Evolutionary conservation across 2,797 vertebrate species (phyloP).

Genomic region (Ctenosaura bakeri): DNA sequence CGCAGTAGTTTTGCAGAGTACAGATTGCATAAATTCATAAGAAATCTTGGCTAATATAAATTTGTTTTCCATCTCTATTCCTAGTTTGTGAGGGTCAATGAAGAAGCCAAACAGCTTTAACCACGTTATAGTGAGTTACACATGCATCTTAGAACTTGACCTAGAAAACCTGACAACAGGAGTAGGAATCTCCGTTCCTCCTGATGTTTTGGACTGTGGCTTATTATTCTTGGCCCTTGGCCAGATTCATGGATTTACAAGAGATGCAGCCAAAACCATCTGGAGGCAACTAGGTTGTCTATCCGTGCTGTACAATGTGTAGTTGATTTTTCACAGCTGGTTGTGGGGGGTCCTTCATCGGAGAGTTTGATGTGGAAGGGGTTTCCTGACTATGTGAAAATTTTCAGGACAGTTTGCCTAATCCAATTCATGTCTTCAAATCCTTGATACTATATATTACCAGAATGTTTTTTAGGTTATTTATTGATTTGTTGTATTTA

Average conservation of each 20-base stretch:
- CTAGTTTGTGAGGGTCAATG: not conserved
- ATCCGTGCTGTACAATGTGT: not conserved
- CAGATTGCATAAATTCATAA: not conserved
- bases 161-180: not conserved
- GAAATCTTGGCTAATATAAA: not conserved
- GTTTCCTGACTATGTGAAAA: not conserved
- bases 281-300: not conserved
- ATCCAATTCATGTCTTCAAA: slow-evolving; percentile 7
- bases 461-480: not conserved
- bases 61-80: not conserved
- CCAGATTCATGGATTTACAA: too few relatives aligned
- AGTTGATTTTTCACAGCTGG: not conserved
- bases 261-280: not conserved
- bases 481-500: too few relatives aligned
- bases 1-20: not conserved
- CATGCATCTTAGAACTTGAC: not conserved
- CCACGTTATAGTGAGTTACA: not conserved
- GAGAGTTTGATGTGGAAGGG: not conserved
- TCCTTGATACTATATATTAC: slow-evolving; percentile 16
- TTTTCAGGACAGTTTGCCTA: not conserved
- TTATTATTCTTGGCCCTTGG: not conserved
- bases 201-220: not conserved
- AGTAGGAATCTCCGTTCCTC: not conserved
- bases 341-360: not conserved
- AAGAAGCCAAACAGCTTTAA: not conserved